Percentiles rank a stretch among this genome's conserved stretches.
Conservation (phyloP, 2,888 invertebrate genomes). For the Leptothorax acervorum region DNA sequence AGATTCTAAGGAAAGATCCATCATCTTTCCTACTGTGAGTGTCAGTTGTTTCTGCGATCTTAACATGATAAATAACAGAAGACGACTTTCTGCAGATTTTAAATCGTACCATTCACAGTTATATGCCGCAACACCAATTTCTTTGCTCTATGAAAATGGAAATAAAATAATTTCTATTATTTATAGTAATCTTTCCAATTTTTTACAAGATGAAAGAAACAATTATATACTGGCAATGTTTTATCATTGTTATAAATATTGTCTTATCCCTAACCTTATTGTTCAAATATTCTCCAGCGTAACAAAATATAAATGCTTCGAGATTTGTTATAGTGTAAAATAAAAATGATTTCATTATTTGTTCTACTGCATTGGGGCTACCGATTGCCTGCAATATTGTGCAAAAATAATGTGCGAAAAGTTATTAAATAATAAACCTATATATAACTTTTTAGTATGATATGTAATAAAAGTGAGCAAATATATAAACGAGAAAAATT, state of each 20-base stretch:
- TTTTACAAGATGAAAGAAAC: neutral
- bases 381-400: slow-evolving; percentile 60
- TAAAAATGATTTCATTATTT: slow-evolving; percentile 62
- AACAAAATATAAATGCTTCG: slow-evolving; percentile 69
- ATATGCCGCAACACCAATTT: slow-evolving; percentile 62
- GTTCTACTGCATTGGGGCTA: slow-evolving; percentile 10
- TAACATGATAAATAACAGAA: slow-evolving; percentile 60
- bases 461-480: neutral
- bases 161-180: neutral
- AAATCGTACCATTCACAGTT: slow-evolving; percentile 67
- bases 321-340: slow-evolving; percentile 57
- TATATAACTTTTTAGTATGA: slow-evolving; percentile 20
- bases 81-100: slow-evolving; percentile 52
- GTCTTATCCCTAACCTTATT: neutral
- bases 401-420: neutral
- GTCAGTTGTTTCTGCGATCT: slow-evolving; percentile 65
- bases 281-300: slow-evolving; percentile 70
- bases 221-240: neutral
- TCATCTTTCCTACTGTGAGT: slow-evolving; percentile 65
- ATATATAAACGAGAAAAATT: neutral
- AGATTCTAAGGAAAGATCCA: slow-evolving; percentile 57
- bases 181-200: neutral
- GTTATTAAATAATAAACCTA: neutral
- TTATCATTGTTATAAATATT: neutral
- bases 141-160: slow-evolving; percentile 59